Percentiles rank a stretch among this genome's conserved stretches.
These are phyloP conservation scores for Lordiphosa clarofinis DNA, from an alignment of 1,140 invertebrate species.

Conservation along the genomic window DNA sequence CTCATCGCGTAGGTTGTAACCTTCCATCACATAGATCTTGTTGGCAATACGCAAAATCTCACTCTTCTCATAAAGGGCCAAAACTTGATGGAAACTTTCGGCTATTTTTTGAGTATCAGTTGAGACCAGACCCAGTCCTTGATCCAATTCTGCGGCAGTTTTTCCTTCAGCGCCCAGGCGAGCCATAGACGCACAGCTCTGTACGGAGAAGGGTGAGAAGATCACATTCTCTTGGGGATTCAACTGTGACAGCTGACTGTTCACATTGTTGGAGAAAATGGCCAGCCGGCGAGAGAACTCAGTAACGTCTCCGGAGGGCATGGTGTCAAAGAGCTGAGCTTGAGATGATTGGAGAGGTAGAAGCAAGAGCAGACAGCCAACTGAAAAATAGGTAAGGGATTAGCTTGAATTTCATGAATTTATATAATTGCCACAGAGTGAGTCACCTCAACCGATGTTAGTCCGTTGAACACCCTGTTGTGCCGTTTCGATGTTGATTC, in stretches of 20 bases:
- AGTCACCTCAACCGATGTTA: slow-evolving; percentile 56
- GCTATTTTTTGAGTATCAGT: slow-evolving; percentile 41
- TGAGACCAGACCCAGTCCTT: slow-evolving; percentile 77
- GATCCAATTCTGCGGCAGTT: slow-evolving; percentile 81
- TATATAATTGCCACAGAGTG: slow-evolving; percentile 56
- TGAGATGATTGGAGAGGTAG: not conserved
- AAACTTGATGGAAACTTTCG: slow-evolving; percentile 47
- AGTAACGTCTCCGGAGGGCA: slow-evolving; percentile 20
- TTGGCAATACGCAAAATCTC: slow-evolving; percentile 65
- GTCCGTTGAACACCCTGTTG: slow-evolving; percentile 20
- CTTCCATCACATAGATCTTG: slow-evolving; percentile 65
- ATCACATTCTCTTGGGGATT: slow-evolving; percentile 80
- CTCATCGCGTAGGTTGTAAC: slow-evolving; percentile 37
- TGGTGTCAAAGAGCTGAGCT: slow-evolving; percentile 4
- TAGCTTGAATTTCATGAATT: slow-evolving; percentile 42
- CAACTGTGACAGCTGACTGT: slow-evolving; percentile 26
- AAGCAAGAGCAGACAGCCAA: too few species aligned
- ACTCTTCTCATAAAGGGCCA: slow-evolving; percentile 55
- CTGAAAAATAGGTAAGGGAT: not conserved
- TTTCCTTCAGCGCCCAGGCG: slow-evolving; percentile 81
- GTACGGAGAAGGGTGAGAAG: slow-evolving; percentile 71
- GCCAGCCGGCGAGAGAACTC: slow-evolving; percentile 53
- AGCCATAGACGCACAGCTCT: slow-evolving; percentile 82
- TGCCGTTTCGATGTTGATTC: slow-evolving; percentile 46
- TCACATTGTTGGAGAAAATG: slow-evolving; percentile 50